Conservation (phyloP, 2,797 vertebrate genomes). For the Gymnoscopelus braueri region DNA sequence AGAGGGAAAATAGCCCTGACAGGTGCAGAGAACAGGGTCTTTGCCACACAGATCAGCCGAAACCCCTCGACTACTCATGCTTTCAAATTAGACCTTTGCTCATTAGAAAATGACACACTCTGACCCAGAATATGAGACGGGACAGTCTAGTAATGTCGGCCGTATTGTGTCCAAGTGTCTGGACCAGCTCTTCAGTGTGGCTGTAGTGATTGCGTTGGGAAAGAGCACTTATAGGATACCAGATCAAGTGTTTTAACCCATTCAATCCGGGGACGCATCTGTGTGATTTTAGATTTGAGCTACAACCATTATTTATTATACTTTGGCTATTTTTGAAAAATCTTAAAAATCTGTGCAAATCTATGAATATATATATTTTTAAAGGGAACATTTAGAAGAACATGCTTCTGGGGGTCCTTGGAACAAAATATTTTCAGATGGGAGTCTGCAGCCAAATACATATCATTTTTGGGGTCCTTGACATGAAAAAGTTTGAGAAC, state of each 20-base stretch:
- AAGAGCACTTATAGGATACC: background rate
- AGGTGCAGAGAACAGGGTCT: slow-evolving; percentile 72
- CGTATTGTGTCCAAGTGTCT: slow-evolving; percentile 7
- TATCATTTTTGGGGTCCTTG: no score
- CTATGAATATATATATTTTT: no score
- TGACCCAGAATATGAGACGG: slow-evolving; percentile 18
- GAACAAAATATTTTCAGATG: no score
- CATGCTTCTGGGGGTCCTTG: no score
- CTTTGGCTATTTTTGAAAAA: no score
- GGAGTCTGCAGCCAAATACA: no score
- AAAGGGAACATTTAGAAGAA: no score
- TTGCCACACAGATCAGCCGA: slow-evolving; percentile 32
- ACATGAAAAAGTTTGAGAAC: no score
- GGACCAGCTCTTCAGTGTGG: slow-evolving; percentile 1
- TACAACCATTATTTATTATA: no score
- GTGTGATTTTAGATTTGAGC: no score
- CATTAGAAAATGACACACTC: slow-evolving; percentile 53
- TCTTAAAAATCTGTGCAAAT: no score
- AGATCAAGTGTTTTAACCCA: background rate
- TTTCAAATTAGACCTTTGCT: slow-evolving; percentile 77
- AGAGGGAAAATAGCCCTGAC: slow-evolving; percentile 70
- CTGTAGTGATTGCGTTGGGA: slow-evolving; percentile 8
- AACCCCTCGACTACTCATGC: slow-evolving; percentile 59
- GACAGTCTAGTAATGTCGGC: slow-evolving; percentile 28
- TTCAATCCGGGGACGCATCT: no score